A percentile compares a stretch with the other conserved stretches of the same genome.
These are phyloP conservation scores for Triplophysa tibetana DNA, from an alignment of 2,113 vertebrate species.

Conservation along the genomic window DNA sequence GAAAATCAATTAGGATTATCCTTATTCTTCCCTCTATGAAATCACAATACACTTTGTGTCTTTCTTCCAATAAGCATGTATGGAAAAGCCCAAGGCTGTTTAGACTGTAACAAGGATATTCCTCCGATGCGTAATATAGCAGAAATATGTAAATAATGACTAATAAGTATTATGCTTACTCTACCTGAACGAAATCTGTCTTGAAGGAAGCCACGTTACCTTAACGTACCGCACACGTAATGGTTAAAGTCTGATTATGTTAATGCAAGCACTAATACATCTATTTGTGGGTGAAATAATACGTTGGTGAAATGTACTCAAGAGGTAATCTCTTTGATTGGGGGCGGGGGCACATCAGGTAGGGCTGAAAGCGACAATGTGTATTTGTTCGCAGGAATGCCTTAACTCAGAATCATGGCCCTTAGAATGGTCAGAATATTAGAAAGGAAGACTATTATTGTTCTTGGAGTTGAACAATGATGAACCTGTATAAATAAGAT, in stretches of 20 bases:
- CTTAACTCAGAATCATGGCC: not conserved
- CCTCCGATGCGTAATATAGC: slow-evolving; percentile 35
- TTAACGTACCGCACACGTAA: slow-evolving; percentile 2
- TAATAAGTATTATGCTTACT: slow-evolving; percentile 61
- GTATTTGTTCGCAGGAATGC: not conserved
- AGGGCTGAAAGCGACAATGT: not conserved
- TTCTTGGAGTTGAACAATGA: not conserved
- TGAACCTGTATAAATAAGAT: slow-evolving; percentile 4
- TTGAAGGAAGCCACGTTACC: slow-evolving; percentile 52
- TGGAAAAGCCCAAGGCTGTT: slow-evolving; percentile 57
- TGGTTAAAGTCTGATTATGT: slow-evolving; percentile 30
- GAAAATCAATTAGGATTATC: slow-evolving; percentile 64
- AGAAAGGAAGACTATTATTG: not conserved
- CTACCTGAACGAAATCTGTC: slow-evolving; percentile 64
- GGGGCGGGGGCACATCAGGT: slow-evolving; percentile 14
- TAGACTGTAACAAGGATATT: slow-evolving; percentile 7
- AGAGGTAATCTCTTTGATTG: slow-evolving; percentile 14
- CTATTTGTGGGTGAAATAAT: slow-evolving; percentile 25
- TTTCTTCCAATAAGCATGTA: slow-evolving; percentile 55
- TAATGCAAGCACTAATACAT: slow-evolving; percentile 30
- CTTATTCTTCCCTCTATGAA: slow-evolving; percentile 65
- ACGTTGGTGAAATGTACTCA: slow-evolving; percentile 15
- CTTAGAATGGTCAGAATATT: not conserved
- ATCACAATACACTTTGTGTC: slow-evolving; percentile 59
- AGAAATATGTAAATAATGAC: slow-evolving; percentile 49